Conservation (phyloP, 2,797 vertebrate genomes). For the Melanotaenia boesemani region DNA sequence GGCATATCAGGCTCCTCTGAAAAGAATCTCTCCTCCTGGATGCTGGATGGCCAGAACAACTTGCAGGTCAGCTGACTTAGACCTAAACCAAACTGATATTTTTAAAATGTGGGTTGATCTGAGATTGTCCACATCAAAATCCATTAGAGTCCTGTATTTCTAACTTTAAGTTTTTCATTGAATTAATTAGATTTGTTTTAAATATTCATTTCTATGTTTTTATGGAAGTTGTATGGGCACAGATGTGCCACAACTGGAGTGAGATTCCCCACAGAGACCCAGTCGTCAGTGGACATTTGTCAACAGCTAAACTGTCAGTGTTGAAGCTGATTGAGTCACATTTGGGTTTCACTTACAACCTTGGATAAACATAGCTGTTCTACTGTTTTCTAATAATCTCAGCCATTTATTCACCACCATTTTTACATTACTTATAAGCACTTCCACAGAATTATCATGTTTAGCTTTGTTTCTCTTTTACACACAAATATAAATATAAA, state of each 20-base stretch:
- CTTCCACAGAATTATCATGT: neutral
- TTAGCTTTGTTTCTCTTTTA: neutral
- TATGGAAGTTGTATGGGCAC: neutral
- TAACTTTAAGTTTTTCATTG: neutral
- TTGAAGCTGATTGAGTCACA: neutral
- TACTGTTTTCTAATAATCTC: neutral
- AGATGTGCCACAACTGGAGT: neutral
- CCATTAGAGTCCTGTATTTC: neutral
- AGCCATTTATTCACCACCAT: neutral
- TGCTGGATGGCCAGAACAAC: constrained; percentile 87
- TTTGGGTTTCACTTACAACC: neutral
- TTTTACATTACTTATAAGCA: neutral
- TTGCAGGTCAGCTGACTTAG: constrained; percentile 89
- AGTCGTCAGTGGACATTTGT: neutral
- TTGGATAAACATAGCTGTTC: neutral
- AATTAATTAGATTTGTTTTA: neutral
- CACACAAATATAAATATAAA: no score
- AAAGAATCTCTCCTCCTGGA: constrained; percentile 90
- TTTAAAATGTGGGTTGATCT: neutral
- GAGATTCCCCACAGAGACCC: neutral
- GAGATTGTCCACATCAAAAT: neutral
- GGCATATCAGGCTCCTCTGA: constrained; percentile 94
- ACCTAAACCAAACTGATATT: neutral
- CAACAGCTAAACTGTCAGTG: neutral
- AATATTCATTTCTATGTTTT: neutral